phyloP scores from a whole-genome alignment of 2,113 vertebrate species.

The Anoura caudifer region DNA sequence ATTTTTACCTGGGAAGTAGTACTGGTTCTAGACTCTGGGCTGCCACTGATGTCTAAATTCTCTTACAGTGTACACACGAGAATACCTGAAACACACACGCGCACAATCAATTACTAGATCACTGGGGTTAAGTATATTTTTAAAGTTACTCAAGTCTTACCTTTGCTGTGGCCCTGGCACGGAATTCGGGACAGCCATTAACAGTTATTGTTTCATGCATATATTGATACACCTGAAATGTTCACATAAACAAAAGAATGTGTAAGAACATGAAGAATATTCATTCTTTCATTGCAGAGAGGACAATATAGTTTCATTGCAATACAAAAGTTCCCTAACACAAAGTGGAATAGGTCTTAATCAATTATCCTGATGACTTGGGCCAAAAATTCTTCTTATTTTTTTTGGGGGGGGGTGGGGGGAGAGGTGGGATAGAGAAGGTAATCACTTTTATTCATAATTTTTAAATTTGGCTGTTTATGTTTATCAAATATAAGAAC shows the following conservation, averaged over 20 bases:
- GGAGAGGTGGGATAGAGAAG: accelerated
- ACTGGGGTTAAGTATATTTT: constrained; percentile 76
- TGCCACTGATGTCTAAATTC: constrained; percentile 91
- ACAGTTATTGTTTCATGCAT: constrained; percentile 99
- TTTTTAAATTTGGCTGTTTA: background rate
- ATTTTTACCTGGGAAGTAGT: constrained; percentile 89
- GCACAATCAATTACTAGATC: constrained; percentile 87
- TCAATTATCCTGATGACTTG: background rate
- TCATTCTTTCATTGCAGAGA: constrained; percentile 32
- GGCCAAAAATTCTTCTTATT: background rate
- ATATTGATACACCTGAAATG: constrained; percentile 97
- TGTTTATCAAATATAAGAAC: background rate
- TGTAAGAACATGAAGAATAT: constrained; percentile 63
- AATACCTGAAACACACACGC: constrained; percentile 90
- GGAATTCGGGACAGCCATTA: constrained; percentile 98
- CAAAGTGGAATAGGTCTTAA: background rate
- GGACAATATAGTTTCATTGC: background rate
- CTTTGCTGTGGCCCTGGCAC: constrained; percentile 98
- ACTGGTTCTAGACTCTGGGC: constrained; percentile 91
- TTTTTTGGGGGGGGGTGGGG: background rate
- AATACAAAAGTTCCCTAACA: background rate
- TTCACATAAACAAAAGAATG: constrained; percentile 74
- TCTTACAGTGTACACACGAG: constrained; percentile 89
- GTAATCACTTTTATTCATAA: background rate
- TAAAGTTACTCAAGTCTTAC: constrained; percentile 84